phyloP scores from a whole-genome alignment of 1,140 invertebrate species.

The Ephestia elutella region DNA sequence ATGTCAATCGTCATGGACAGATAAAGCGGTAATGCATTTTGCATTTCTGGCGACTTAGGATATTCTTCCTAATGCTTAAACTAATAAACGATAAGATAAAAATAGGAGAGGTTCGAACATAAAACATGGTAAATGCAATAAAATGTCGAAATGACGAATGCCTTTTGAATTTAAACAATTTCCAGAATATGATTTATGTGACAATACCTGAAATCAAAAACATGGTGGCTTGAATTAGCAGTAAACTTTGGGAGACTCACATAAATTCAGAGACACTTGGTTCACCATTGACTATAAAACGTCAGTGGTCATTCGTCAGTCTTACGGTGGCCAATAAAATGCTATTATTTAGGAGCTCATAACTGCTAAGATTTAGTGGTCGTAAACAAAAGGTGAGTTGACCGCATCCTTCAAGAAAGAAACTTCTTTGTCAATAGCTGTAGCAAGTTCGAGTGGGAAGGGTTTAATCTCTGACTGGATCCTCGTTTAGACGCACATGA shows the following conservation, averaged over 20 bases:
- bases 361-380: slow-evolving; percentile 61
- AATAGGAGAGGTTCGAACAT: neutral
- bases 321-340: slow-evolving; percentile 58
- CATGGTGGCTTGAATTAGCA: slow-evolving; percentile 47
- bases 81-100: slow-evolving; percentile 2
- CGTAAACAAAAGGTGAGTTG: slow-evolving; percentile 54
- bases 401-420: slow-evolving; percentile 42
- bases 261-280: slow-evolving; percentile 56
- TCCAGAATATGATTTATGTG: slow-evolving; percentile 4
- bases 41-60: neutral
- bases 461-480: slow-evolving; percentile 36
- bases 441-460: slow-evolving; percentile 29
- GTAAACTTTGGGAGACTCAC: slow-evolving; percentile 48
- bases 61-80: neutral
- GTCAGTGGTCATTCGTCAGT: slow-evolving; percentile 60
- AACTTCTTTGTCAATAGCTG: slow-evolving; percentile 34
- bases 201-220: slow-evolving; percentile 16
- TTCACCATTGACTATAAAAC: slow-evolving; percentile 52
- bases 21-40: neutral
- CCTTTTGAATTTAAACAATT: neutral
- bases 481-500: slow-evolving; percentile 48
- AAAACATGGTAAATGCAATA: neutral
- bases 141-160: neutral
- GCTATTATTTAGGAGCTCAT: slow-evolving; percentile 70
- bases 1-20: neutral